Conservation (phyloP, 2,113 vertebrate species). For the Picathartes gymnocephalus region DNA sequence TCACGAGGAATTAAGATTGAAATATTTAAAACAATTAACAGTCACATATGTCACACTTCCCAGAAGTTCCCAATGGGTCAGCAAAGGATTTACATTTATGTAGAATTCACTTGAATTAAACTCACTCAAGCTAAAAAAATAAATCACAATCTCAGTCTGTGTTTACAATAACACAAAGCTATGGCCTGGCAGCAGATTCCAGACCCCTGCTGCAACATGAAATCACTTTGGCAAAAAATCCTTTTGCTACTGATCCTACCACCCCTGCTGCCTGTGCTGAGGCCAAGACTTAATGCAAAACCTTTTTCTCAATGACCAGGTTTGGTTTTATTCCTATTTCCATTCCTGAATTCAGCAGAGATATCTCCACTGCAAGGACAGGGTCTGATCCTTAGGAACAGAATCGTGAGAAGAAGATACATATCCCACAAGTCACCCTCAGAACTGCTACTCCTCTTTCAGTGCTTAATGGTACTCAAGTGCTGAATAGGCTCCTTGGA, state of each 20-base stretch:
- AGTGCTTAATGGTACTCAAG: neutral
- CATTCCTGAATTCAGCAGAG: neutral
- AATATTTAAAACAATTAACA: neutral
- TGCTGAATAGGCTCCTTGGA: neutral
- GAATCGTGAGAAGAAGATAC: neutral
- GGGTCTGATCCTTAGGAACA: neutral
- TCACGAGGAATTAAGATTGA: neutral
- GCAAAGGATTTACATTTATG: neutral
- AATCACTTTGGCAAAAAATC: neutral
- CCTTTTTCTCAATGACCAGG: neutral
- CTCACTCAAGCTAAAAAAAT: neutral
- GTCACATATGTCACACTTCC: neutral
- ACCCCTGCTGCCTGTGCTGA: neutral
- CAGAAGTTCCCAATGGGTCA: neutral
- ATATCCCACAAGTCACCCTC: neutral
- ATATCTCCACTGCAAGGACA: neutral
- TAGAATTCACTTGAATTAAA: neutral
- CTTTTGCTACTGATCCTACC: neutral
- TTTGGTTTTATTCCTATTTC: neutral
- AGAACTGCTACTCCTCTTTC: neutral
- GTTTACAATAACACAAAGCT: neutral
- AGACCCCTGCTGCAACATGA: neutral
- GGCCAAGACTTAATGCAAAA: neutral
- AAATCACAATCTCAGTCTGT: neutral
- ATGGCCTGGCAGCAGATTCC: neutral